These are phyloP conservation scores for Amiota communis DNA, from an alignment of 2,888 invertebrate species.

Conservation along the genomic window DNA sequence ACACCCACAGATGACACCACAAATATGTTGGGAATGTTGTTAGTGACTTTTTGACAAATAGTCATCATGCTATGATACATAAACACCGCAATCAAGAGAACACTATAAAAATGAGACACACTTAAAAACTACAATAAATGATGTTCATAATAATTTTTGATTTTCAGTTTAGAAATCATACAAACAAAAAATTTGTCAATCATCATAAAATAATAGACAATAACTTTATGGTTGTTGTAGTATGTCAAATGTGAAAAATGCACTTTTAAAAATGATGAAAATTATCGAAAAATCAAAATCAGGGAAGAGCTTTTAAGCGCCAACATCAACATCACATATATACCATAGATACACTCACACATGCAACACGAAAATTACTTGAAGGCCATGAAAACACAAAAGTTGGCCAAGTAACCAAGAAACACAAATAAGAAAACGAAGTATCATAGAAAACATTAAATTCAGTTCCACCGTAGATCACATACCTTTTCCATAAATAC, in stretches of 20 bases:
- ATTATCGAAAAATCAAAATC: conserved; percentile 16
- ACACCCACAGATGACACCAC: background rate
- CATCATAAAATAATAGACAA: conserved; percentile 31
- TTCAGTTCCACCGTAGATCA: too few relatives aligned
- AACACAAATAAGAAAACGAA: conserved; percentile 43
- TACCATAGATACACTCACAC: conserved; percentile 9
- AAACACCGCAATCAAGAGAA: conserved; percentile 7
- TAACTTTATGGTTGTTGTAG: conserved; percentile 47
- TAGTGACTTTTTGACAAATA: conserved; percentile 3
- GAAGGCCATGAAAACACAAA: conserved; percentile 57
- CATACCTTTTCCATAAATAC: too few relatives aligned
- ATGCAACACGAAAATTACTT: conserved; percentile 23
- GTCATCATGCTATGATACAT: background rate
- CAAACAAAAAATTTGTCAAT: conserved; percentile 29
- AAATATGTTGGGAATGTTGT: conserved; percentile 7
- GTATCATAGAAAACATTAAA: background rate
- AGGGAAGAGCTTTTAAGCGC: conserved; percentile 50
- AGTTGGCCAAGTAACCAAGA: conserved; percentile 46
- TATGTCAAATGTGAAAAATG: conserved; percentile 66
- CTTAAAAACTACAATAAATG: conserved; percentile 5
- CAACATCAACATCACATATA: conserved; percentile 46
- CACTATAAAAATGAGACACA: conserved; percentile 5
- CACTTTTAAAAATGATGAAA: conserved; percentile 40
- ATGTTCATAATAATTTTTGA: background rate
- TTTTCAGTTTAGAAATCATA: background rate